Percentiles rank a stretch among this genome's conserved stretches.
Evolutionary conservation across 2,797 vertebrate species (phyloP).

Genomic region (Chloroceryle inda): DNA sequence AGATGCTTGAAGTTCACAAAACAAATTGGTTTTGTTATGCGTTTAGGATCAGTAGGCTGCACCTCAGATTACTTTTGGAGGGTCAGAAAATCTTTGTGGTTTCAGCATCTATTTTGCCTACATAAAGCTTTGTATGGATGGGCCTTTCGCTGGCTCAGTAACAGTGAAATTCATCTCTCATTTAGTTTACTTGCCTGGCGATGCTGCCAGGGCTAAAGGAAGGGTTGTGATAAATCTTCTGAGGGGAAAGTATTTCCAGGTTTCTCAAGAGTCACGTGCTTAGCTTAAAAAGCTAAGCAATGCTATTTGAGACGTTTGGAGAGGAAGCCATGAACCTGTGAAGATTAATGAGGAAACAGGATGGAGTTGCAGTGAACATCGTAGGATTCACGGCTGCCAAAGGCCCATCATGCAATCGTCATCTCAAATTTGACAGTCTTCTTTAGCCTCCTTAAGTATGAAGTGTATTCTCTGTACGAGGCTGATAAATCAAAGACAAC

Average conservation of each 20-base stretch:
- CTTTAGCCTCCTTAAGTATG: not conserved
- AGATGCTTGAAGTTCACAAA: not conserved
- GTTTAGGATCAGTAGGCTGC: not conserved
- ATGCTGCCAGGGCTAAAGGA: not conserved
- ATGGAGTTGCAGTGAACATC: not conserved
- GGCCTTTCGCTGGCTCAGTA: not conserved
- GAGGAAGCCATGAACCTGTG: not conserved
- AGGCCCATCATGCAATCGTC: not conserved
- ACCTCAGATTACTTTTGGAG: not conserved
- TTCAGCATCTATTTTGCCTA: not conserved
- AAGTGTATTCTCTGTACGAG: not conserved
- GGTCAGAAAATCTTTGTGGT: not conserved
- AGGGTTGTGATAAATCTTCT: not conserved
- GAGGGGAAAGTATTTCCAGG: not conserved
- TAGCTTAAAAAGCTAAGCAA: not conserved
- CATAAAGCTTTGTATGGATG: not conserved
- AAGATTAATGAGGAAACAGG: not conserved
- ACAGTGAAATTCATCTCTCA: not conserved
- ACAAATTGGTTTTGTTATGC: not conserved
- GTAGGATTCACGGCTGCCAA: not conserved
- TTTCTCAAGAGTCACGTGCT: not conserved
- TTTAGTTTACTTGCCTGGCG: not conserved
- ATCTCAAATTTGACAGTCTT: not conserved
- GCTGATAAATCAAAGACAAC: not conserved
- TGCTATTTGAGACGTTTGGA: constrained; percentile 2